Evolutionary conservation across 2,797 vertebrate genomes (phyloP).

Genomic region (Ctenopoma multispine): DNA sequence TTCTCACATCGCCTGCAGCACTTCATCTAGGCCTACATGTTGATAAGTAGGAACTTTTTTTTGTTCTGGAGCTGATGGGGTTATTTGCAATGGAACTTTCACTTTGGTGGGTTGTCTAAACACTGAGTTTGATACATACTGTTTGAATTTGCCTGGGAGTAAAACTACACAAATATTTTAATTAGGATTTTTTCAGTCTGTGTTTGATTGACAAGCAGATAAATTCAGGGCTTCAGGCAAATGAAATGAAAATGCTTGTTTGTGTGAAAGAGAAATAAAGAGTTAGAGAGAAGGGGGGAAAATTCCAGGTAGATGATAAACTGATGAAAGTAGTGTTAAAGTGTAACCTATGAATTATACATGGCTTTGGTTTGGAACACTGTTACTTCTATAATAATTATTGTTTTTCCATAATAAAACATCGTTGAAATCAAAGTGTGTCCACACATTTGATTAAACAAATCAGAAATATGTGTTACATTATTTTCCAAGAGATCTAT

Average conservation of each 20-base stretch:
- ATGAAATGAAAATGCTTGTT: conserved; percentile 7
- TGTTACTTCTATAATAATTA: neutral
- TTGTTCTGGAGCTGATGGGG: conserved; percentile 44
- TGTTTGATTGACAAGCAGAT: conserved; percentile 71
- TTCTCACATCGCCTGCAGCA: conserved; percentile 60
- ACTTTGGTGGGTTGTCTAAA: conserved; percentile 52
- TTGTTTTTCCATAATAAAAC: neutral
- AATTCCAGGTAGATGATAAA: conserved; percentile 28
- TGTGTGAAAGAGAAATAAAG: neutral
- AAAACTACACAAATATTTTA: conserved; percentile 60
- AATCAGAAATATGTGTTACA: neutral
- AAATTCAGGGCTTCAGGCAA: conserved; percentile 62
- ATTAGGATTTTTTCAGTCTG: conserved; percentile 28
- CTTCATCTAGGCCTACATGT: conserved; percentile 52
- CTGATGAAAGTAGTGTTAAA: conserved; percentile 16
- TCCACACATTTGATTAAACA: neutral
- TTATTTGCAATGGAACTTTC: conserved; percentile 50
- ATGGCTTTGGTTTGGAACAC: conserved; percentile 19
- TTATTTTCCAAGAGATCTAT: neutral
- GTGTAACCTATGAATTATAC: conserved; percentile 26
- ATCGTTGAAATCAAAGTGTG: neutral
- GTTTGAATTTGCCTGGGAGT: conserved; percentile 64
- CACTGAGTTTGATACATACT: conserved; percentile 43
- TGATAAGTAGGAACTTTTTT: conserved; percentile 53
- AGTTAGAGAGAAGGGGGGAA: conserved; percentile 17